These are phyloP conservation scores for Trichomalopsis sarcophagae DNA, from an alignment of 1,140 invertebrate genomes.

Conservation along the genomic window DNA sequence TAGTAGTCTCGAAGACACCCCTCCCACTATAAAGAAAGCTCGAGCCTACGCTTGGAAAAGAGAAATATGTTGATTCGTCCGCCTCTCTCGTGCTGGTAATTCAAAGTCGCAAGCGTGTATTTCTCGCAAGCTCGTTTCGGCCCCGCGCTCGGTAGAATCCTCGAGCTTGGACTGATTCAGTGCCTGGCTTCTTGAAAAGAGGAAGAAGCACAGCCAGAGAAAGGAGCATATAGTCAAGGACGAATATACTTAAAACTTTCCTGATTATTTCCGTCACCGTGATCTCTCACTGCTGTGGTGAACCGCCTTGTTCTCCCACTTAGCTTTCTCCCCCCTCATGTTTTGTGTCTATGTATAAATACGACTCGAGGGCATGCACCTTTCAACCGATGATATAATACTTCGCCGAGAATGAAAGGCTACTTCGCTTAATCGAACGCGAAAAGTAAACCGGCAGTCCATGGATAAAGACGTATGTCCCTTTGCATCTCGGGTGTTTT, in stretches of 20 bases:
- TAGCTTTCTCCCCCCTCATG: not conserved
- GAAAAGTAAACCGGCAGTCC: not conserved
- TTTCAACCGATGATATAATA: not conserved
- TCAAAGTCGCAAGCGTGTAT: not conserved
- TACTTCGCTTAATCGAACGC: not conserved
- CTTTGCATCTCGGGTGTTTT: not conserved
- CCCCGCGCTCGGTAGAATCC: not conserved
- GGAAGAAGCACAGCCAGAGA: not conserved
- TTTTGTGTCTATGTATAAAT: too few relatives aligned
- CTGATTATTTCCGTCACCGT: conserved; percentile 15
- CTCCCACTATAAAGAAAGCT: not conserved
- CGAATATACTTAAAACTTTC: conserved; percentile 23
- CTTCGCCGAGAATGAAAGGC: not conserved
- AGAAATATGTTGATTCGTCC: not conserved
- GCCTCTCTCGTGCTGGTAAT: not conserved
- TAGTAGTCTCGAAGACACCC: too few relatives aligned
- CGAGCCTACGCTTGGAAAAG: not conserved
- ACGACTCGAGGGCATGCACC: too few relatives aligned
- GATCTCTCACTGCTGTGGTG: not conserved
- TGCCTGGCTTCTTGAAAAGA: not conserved
- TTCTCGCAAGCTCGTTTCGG: not conserved
- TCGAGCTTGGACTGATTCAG: not conserved
- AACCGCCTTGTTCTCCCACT: not conserved
- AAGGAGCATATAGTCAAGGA: not conserved
- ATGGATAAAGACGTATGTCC: not conserved